Conservation (phyloP, 1,140 invertebrate genomes). For the Drosophila melanogaster region Release_6_plus_ISO1_MT NT_037436.4:12359501-12360000, state of each 20-base stretch:
- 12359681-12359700: constrained; percentile 27
- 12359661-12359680: constrained; percentile 8
- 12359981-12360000: neutral
- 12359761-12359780: constrained; percentile 9
- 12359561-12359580: constrained; percentile 62
- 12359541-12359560: constrained; percentile 43
- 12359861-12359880: neutral
- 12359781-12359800: neutral
- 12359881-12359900: constrained; percentile 23
- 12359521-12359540: constrained; percentile 27
- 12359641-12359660: constrained; percentile 23
- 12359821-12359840: constrained; percentile 3
- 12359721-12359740: neutral
- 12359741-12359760: constrained; percentile 4
- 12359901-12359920: neutral
- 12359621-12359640: neutral
- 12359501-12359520: neutral
- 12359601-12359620: constrained; percentile 24
- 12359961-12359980: neutral
- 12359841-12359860: constrained; percentile 11
- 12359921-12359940: neutral
- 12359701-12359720: constrained; percentile 5
- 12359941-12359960: neutral
- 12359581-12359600: constrained; percentile 55
- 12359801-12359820: constrained; percentile 10